Base-by-base conservation (phyloP, 2,888 invertebrate species). In the Zele albiditarsus region DNA sequence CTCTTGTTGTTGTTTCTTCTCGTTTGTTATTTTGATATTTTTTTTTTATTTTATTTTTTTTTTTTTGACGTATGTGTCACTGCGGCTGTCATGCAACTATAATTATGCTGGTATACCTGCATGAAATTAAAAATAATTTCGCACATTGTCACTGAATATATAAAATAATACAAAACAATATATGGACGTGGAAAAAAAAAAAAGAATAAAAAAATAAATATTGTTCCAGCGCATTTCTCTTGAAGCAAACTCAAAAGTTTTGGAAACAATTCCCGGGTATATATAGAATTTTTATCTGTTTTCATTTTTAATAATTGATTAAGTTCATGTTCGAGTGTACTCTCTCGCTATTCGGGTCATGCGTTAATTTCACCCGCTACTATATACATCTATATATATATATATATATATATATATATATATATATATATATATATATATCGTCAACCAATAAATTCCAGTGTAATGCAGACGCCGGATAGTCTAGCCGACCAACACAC, bases 281-380 rank as follows among this genome's bases (percentile, higher is more conserved):
- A 46, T n/a, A 46, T 16, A 46, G 16, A n/a, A n/a, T 14, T 46
- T 46, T 46, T n/a, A 46, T 16, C 5, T 20, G 10, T 23, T 1
- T 23, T 1, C n/a, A 53, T 53, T 53, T 53, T 20, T 23, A 53
- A 53, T 53, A 53, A 53, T 53, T 53, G 20, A 53, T 53, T 53
- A 2, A 4, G 20, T 53, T 46, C 46, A n/a, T 5, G n/a, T 46
- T 46, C 16, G n/a, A n/a, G n/a, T 53, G 20, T 10, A 27, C 28
- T 60, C 16, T 27, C 5, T 33, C 2, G 33, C 33, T 12, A 31
- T 63, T 8, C 31, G 62, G 62, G 31, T 31, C 62, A 62, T 28
- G 31, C 27, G n/a, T 62, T 62, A 27, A 62, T 62, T 62, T n/a
- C 46, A 46, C 16, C 46, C 46, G 46, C 6, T 46, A n/a, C 46